phyloP scores from a whole-genome alignment of 2,113 vertebrate genomes.

The Nothoprocta perdicaria region DNA sequence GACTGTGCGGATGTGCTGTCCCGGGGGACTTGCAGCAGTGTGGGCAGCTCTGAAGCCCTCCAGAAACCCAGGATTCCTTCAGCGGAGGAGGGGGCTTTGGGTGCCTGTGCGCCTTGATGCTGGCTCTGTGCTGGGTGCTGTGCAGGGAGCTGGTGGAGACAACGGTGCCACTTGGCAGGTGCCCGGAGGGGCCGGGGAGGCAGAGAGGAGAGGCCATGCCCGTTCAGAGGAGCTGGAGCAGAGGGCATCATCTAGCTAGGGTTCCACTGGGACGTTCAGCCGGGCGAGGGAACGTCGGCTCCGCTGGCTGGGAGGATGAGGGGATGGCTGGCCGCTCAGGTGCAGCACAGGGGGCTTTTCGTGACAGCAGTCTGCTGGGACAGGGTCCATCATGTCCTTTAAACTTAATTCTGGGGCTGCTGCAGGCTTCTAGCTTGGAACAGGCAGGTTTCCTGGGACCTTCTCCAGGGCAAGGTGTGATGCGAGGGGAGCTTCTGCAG shows the following conservation, averaged over 20 bases:
- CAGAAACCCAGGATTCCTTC: accelerated
- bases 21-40: accelerated
- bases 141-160: accelerated
- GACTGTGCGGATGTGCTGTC: background rate
- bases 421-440: background rate
- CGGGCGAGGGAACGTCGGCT: no score
- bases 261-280: accelerated
- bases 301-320: no score
- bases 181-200: accelerated
- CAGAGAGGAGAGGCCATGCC: background rate
- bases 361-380: no score
- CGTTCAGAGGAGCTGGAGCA: background rate
- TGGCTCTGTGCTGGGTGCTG: accelerated
- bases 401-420: background rate
- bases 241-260: accelerated
- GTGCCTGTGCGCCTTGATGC: accelerated
- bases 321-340: no score
- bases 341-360: no score
- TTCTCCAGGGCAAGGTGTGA: background rate
- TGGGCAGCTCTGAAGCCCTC: background rate
- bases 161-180: accelerated
- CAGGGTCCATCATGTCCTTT: background rate
- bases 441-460: background rate
- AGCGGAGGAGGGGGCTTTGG: background rate
- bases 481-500: background rate